A percentile compares a stretch with the other conserved stretches of the same genome.
These are phyloP conservation scores for Phocides pigmalion DNA, from an alignment of 1,140 invertebrate genomes.

Conservation along the genomic window DNA sequence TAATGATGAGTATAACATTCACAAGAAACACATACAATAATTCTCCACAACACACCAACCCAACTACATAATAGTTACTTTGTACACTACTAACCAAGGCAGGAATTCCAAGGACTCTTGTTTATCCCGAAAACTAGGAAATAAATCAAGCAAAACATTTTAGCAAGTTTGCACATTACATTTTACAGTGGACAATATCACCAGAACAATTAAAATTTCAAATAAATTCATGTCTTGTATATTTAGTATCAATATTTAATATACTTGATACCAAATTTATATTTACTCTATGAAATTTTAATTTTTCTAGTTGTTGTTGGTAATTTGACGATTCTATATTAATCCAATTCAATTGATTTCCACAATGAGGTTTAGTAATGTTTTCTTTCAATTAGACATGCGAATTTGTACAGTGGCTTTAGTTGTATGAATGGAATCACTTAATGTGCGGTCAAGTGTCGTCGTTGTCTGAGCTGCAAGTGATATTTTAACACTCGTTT, in stretches of 20 bases:
- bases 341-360: conserved; percentile 3
- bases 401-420: conserved; percentile 19
- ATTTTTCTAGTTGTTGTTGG: not conserved
- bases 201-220: conserved; percentile 31
- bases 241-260: not conserved
- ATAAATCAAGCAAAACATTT: conserved; percentile 73
- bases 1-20: conserved; percentile 25
- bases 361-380: conserved; percentile 16
- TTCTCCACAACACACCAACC: conserved; percentile 46
- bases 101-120: conserved; percentile 88
- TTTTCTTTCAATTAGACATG: conserved; percentile 27
- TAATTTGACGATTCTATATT: not conserved
- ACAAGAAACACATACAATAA: conserved; percentile 41
- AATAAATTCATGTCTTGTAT: not conserved
- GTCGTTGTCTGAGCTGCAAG: not conserved
- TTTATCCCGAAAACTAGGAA: conserved; percentile 89
- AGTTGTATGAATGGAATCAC: not conserved
- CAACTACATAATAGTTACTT: conserved; percentile 69
- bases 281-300: conserved; percentile 19
- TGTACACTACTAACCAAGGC: conserved; percentile 88
- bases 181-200: conserved; percentile 12
- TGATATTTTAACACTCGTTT: conserved; percentile 10
- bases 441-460: conserved; percentile 1
- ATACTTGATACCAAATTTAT: not conserved
- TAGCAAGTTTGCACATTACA: conserved; percentile 44